Base-by-base conservation (phyloP, 2,797 vertebrate species). In the Orientallactaga sibirica region DNA sequence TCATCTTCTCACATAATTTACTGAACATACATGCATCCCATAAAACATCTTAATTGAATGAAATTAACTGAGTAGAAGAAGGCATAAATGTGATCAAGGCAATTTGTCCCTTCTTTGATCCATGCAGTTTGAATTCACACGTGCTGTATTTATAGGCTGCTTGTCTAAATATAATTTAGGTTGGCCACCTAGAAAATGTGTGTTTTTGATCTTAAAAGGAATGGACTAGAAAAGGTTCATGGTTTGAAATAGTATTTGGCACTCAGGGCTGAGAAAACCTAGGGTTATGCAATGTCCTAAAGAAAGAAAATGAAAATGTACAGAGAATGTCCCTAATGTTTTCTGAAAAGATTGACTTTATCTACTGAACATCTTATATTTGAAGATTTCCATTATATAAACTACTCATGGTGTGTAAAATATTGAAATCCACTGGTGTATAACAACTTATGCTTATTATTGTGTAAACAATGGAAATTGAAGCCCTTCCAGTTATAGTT, bases 81-180 rank as follows among this genome's bases (percentile, higher is more conserved):
- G 8, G 19, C 92, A 52, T 67, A 67, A 71, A 14, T 75, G 11
- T 75, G 41, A 61, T 55, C 15, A 88, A 85, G 5, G 19, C 19
- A 79, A 79, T 75, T 67, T 55, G 10, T 74, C 18, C 16, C 52
- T 70, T 90, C 33, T 91, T 90, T 43, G 43, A 86, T n/a, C 12
- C 68, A 90, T 64, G 33, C 10, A 81, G 15, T 78, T 91, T 87
- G 77, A n/a, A 90, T 76, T 62, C 22, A 37, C 25, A 85, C 1
- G 41, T 66, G 48, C 33, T 85, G 22, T 92, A 75, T 66, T 80
- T 37, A 83, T 48, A 87, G 43, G 61, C 10, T 89, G 8, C n/a
- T 83, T 91, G 27, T 95, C 24, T 91, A 89, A 86, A 92, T 18
- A 85, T 83, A 75, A 93, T 89, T 94, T 87, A 77, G 48, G 62